Evolutionary conservation across 1,140 invertebrate genomes (phyloP).

Genomic region (Archegozetes longisetosus): DNA sequence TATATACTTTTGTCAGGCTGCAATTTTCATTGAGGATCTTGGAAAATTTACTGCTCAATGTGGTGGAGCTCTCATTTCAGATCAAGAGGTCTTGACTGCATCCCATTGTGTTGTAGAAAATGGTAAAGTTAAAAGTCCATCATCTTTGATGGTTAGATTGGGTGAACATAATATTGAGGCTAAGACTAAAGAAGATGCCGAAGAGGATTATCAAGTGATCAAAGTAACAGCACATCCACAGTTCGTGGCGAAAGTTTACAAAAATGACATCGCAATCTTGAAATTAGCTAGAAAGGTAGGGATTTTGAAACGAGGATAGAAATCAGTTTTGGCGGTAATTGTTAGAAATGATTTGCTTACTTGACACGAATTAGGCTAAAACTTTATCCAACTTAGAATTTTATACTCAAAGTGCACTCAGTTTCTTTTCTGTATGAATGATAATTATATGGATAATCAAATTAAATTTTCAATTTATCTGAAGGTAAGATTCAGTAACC

Average conservation of each 20-base stretch:
- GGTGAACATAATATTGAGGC: constrained; percentile 26
- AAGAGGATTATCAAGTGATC: constrained; percentile 25
- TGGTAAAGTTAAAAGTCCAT: not conserved
- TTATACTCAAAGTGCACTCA: too few relatives aligned
- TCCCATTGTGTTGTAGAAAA: constrained; percentile 66
- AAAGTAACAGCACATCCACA: constrained; percentile 63
- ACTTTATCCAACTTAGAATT: too few relatives aligned
- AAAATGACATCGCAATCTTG: constrained; percentile 59
- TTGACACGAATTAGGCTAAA: too few relatives aligned
- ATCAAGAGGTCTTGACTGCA: constrained; percentile 80
- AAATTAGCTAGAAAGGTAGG: constrained; percentile 36
- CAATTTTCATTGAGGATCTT: not conserved
- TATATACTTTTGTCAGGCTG: not conserved
- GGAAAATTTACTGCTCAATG: not conserved
- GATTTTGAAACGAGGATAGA: not conserved
- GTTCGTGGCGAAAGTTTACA: constrained; percentile 41
- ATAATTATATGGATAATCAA: too few relatives aligned
- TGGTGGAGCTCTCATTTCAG: constrained; percentile 55
- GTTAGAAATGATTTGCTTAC: not conserved
- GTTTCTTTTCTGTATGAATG: too few relatives aligned
- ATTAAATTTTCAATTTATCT: not conserved
- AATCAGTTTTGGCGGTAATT: not conserved
- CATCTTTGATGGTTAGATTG: constrained; percentile 20
- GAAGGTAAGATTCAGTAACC: constrained; percentile 58
- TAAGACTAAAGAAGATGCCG: constrained; percentile 18